Base-by-base conservation (phyloP, 1,140 invertebrate genomes). In the Paramacrobiotus metropolitanus region DNA sequence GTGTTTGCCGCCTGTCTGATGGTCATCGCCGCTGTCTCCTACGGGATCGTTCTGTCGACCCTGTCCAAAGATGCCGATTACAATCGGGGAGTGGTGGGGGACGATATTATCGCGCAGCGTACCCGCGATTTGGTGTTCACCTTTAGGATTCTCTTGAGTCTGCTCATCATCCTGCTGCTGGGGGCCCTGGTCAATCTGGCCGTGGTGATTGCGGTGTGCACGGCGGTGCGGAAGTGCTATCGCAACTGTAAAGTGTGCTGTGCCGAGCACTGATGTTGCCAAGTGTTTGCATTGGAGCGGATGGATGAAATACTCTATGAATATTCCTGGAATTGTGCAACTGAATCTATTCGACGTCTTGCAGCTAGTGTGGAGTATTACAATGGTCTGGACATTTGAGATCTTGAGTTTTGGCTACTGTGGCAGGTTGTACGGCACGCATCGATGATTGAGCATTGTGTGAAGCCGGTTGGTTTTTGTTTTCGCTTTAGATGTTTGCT, bases 11-110 rank as follows among this genome's bases (percentile, higher is more conserved):
- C 24, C 15, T 24, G 15, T 24, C 15, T 55, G 15, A 55, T 55
- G 48, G 48, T 55, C 24, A 55, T 55, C 24, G 24, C 15, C 48
- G 48, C 48, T 28, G 48, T 55, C 48, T 55, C 48, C 48, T 55
- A 55, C 48, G 24, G 48, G 4, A 55, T 55, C 48, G 28, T 55
- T 24, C 24, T 55, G 15, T 55, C 48, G 15, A 55, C 15, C 48
- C 15, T 55, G 15, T 55, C 48, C 15, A 15, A 55, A 24, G 24
- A 55, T 24, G 9, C n/a, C 9, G n/a, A n/a, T 40, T 15, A 4
- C 15, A 55, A 55, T 15, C 48, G 15, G 4, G 48, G 15, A 15
- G 4, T 20, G 15, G 28, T 24, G 15, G 4, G 4, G 4, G 15
- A 55, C 4, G 4, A 55, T 15, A 4, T 20, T 15, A 55, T 4